phyloP scores from a whole-genome alignment of 2,113 vertebrate genomes.

The Boulengeromyrus knoepffleri region DNA sequence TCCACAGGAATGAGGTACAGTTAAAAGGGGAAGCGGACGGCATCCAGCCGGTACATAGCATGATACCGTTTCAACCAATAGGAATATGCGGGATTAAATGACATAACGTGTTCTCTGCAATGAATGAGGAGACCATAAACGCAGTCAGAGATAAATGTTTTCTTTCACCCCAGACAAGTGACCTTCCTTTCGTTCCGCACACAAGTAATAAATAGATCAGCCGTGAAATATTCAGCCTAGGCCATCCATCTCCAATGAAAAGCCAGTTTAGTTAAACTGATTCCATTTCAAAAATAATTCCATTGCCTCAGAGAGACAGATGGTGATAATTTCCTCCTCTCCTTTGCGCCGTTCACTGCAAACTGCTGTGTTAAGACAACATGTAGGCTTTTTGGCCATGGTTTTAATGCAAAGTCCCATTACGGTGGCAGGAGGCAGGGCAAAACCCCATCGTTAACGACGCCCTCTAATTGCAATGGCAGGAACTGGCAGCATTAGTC shows the following conservation, averaged over 20 bases:
- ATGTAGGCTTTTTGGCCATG: not conserved
- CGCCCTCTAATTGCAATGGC: not conserved
- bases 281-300: constrained; percentile 7
- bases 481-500: not conserved
- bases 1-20: not conserved
- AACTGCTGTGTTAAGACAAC: not conserved
- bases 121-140: not conserved
- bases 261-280: not conserved
- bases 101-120: not conserved
- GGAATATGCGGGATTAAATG: not conserved
- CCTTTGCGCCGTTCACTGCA: not conserved
- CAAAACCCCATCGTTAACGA: not conserved
- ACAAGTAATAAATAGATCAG: constrained; percentile 14
- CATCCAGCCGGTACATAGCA: not conserved
- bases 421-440: not conserved
- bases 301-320: not conserved
- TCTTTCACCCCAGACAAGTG: constrained; percentile 10
- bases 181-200: not conserved
- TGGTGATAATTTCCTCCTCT: not conserved
- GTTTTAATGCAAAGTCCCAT: not conserved
- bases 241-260: not conserved
- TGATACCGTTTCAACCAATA: not conserved
- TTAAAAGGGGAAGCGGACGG: not conserved
- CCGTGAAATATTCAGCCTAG: constrained; percentile 8
- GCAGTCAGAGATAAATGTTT: not conserved